Percentiles rank a stretch among this genome's conserved stretches.
phyloP scores from a whole-genome alignment of 1,140 invertebrate genomes.

The Scylla paramamosain region DNA sequence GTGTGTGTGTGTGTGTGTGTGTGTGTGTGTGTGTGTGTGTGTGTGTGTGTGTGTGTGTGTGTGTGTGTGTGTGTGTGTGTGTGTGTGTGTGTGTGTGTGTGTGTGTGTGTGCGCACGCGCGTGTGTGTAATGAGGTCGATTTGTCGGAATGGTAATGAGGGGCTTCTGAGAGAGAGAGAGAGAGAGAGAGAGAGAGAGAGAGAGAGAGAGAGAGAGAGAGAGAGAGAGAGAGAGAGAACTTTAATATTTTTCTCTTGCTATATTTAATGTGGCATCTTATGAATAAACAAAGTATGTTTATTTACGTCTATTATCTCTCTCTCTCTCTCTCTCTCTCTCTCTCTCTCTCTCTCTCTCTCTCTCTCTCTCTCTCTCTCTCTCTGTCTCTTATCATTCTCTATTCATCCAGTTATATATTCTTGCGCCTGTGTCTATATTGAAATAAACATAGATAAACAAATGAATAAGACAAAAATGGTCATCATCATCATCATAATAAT shows the following conservation, averaged over 20 bases:
- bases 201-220: constrained; percentile 44
- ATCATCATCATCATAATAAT: no score
- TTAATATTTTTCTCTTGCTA: not conserved
- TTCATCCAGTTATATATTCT: not conserved
- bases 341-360: not conserved
- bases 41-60: no score
- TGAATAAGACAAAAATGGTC: not conserved
- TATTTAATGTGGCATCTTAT: not conserved
- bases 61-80: no score
- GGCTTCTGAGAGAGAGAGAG: not conserved
- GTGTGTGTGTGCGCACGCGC: no score
- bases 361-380: not conserved
- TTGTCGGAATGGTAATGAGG: no score
- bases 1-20: no score
- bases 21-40: no score
- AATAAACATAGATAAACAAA: constrained; percentile 8
- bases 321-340: not conserved
- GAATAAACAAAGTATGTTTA: not conserved
- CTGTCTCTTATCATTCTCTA: no score
- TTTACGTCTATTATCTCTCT: not conserved
- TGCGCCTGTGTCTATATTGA: not conserved
- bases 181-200: constrained; percentile 36
- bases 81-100: no score
- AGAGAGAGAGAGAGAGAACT: constrained; percentile 2
- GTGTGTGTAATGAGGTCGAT: no score